Conservation (phyloP, 2,113 vertebrate species). For the Apodemus speciosus region DNA sequence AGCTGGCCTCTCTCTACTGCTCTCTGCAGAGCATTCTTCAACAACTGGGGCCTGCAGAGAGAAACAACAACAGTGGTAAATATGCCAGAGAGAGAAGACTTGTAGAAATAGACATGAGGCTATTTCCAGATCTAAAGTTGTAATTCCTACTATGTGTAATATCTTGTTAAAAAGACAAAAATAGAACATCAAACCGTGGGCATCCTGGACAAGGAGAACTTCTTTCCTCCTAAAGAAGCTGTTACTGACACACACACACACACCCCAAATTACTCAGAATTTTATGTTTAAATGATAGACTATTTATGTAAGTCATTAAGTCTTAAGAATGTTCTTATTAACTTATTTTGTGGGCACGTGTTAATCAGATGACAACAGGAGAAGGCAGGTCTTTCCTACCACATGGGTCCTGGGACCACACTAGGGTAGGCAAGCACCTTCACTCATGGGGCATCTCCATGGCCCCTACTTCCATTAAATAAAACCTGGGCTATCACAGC, state of each 20-base stretch:
- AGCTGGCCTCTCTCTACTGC: constrained; percentile 96
- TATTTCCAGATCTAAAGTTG: constrained; percentile 30
- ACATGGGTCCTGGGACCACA: neutral
- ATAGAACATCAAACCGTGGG: neutral
- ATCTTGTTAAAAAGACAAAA: constrained; percentile 42
- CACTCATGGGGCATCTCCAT: neutral
- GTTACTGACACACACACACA: neutral
- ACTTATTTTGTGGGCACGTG: neutral
- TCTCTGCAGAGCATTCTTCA: constrained; percentile 95
- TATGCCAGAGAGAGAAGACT: constrained; percentile 66
- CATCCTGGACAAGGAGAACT: neutral
- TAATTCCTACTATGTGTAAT: neutral
- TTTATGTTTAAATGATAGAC: neutral
- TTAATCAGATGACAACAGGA: neutral
- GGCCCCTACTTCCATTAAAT: neutral
- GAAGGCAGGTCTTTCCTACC: neutral
- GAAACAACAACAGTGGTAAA: constrained; percentile 69
- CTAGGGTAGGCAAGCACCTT: neutral
- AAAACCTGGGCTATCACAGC: neutral
- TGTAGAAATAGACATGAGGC: neutral
- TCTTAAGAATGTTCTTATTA: neutral
- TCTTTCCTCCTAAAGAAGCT: neutral
- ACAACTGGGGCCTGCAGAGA: constrained; percentile 91
- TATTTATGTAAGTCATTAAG: neutral
- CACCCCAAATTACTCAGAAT: constrained; percentile 1